Evolutionary conservation across 2,113 vertebrate species (phyloP).

Genomic region (Rousettus leschenaultii): DNA sequence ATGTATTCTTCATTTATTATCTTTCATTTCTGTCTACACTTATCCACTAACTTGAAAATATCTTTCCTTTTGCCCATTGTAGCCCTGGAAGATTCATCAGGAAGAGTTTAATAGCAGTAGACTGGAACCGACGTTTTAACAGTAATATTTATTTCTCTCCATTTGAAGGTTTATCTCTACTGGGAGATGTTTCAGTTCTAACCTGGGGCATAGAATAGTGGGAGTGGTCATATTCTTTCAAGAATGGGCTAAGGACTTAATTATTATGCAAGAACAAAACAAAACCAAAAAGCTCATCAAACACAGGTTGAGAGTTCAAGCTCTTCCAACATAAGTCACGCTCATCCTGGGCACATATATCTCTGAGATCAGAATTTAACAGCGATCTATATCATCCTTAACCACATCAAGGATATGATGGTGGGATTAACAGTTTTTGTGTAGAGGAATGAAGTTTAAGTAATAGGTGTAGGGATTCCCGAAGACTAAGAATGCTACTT

Average conservation of each 20-base stretch:
- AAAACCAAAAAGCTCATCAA: not conserved
- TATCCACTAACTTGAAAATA: not conserved
- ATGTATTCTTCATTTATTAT: not conserved
- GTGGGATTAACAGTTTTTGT: not conserved
- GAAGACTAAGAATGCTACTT: not conserved
- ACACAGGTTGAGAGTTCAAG: not conserved
- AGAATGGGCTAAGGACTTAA: not conserved
- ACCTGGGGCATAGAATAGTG: not conserved
- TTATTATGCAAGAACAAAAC: not conserved
- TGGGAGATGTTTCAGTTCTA: not conserved
- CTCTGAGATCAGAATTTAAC: not conserved
- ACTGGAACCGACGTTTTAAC: not conserved
- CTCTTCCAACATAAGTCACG: not conserved
- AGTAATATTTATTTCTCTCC: conserved; percentile 37
- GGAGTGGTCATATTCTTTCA: not conserved
- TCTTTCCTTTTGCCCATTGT: not conserved
- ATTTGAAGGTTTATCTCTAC: not conserved
- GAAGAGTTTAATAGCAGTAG: not conserved
- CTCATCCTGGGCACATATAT: not conserved
- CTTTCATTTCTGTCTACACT: not conserved
- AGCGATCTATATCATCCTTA: not conserved
- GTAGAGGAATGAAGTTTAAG: not conserved
- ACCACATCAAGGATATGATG: not conserved
- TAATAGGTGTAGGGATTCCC: not conserved
- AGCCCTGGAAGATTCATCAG: not conserved